Percentiles rank a stretch among this genome's conserved stretches.
phyloP scores from a whole-genome alignment of 2,113 vertebrate genomes.

The Procavia capensis region DNA sequence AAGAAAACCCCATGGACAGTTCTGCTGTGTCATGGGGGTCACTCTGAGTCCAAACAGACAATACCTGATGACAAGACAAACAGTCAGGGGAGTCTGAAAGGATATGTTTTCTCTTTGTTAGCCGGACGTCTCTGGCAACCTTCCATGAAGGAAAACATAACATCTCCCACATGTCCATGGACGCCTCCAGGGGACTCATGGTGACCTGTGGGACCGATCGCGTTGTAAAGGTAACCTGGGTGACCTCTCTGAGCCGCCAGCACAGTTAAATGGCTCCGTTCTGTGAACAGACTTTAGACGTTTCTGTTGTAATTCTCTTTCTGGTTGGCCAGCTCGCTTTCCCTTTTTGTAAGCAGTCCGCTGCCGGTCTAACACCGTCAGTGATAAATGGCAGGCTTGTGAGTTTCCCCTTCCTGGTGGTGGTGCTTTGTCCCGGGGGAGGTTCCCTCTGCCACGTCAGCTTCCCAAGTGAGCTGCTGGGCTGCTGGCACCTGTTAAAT shows the following conservation, averaged over 20 bases:
- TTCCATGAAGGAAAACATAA: constrained; percentile 99
- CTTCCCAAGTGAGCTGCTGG: neutral
- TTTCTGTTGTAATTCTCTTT: neutral
- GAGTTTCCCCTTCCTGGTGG: neutral
- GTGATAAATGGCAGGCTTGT: neutral
- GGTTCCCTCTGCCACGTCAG: neutral
- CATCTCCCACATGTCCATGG: constrained; percentile 98
- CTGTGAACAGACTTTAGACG: neutral
- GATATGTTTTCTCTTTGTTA: constrained; percentile 76
- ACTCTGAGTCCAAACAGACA: neutral
- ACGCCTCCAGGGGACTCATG: constrained; percentile 95
- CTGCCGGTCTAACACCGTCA: neutral
- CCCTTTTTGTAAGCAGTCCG: neutral
- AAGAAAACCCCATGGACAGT: neutral
- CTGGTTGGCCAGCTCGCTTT: neutral
- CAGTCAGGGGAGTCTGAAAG: neutral
- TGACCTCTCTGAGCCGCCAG: accelerated
- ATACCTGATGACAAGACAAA: too few relatives aligned
- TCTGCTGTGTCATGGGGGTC: neutral
- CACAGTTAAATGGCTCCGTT: accelerated
- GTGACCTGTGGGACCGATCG: constrained; percentile 97
- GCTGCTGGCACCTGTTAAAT: too few relatives aligned
- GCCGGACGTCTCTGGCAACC: constrained; percentile 95
- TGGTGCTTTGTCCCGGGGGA: accelerated
- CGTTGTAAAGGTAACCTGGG: constrained; percentile 93